These are phyloP conservation scores for Bolinopsis microptera DNA, from an alignment of 37 sponge, comb jelly and placozoan species.

Conservation along the genomic window DNA sequence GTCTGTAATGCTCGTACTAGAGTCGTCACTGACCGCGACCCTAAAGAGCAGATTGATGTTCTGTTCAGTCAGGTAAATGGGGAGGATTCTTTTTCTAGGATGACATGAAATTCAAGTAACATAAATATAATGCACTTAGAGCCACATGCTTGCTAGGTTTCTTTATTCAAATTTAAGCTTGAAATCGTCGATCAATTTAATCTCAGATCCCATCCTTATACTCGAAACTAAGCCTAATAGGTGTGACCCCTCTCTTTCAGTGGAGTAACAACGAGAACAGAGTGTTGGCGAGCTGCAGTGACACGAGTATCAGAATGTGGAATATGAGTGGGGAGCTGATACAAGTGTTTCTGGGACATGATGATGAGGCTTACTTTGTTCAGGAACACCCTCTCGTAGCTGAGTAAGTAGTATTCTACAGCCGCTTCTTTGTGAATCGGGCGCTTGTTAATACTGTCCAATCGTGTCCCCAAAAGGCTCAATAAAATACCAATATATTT, in stretches of 20 bases:
- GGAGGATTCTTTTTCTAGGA: neutral
- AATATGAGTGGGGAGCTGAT: neutral
- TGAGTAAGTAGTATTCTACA: conserved; percentile 38
- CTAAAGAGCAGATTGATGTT: conserved; percentile 16
- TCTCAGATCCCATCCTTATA: too few relatives aligned
- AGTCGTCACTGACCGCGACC: neutral
- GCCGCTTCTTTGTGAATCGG: too few relatives aligned
- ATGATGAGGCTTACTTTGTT: neutral
- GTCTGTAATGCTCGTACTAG: neutral
- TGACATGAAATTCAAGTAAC: neutral
- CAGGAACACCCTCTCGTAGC: conserved; percentile 27
- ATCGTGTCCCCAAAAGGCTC: too few relatives aligned
- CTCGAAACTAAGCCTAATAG: too few relatives aligned
- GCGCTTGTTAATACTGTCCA: too few relatives aligned
- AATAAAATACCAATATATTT: too few relatives aligned
- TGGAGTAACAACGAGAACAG: neutral
- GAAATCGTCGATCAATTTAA: too few relatives aligned
- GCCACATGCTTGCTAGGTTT: too few relatives aligned
- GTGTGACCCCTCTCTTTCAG: neutral
- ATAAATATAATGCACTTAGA: too few relatives aligned
- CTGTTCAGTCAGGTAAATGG: neutral
- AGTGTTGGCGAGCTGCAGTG: conserved; percentile 43
- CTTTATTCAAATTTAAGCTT: too few relatives aligned
- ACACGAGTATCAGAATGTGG: conserved; percentile 55
- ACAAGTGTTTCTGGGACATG: conserved; percentile 32